Base-by-base conservation (phyloP, 37 sponge, comb jelly and placozoan genomes). In the Chondrilla cf. caribensis region DNA sequence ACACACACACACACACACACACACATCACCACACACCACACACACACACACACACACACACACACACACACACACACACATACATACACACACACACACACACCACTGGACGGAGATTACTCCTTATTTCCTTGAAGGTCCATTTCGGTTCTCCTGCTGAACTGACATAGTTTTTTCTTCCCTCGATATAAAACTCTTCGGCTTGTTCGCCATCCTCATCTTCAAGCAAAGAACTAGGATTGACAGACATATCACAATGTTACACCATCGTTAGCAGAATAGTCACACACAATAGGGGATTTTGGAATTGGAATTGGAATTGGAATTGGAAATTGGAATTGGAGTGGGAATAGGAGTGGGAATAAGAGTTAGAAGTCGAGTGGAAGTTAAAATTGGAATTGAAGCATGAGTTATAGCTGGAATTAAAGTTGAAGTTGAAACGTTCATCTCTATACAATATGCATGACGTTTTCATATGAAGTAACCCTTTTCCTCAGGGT, bases 21-120 rank as follows among this genome's bases (percentile, higher is more conserved):
- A 47, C 40, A 21, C 40, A 62, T 7, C 25, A 4, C 36, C 84
- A 22, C 38, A 41, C 62, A 38, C 42, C 28, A 44, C 77, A 28
- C 65, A 0, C 67, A 32, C 42, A 9, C 32, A 18, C 51, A 24
- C 0, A 17, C n/a, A 0, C 26, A n/a, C 60, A 0, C 75, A 54
- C 64, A 77, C 71, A 35, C 40, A 22, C 36, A 82, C 90, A 21
- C 25, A 38, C 24, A 68, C 36, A 88, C 83, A 31, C 77, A 57
- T 89, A 88, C 84, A 14, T 89, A 91, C 81, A 8, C 33, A 78
- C 18, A 19, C 75, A 24, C 82, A 80, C 37, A 76, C 92, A 0
- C 87, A 86, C 58, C 66, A 86, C 38, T 51, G 92, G 15, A 65
- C 70, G 31, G 67, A 86, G 29, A 71, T 73, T 33, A 54, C 33